Evolutionary conservation across 2,113 vertebrate genomes (phyloP).

Genomic region (Pyxicephalus adspersus): DNA sequence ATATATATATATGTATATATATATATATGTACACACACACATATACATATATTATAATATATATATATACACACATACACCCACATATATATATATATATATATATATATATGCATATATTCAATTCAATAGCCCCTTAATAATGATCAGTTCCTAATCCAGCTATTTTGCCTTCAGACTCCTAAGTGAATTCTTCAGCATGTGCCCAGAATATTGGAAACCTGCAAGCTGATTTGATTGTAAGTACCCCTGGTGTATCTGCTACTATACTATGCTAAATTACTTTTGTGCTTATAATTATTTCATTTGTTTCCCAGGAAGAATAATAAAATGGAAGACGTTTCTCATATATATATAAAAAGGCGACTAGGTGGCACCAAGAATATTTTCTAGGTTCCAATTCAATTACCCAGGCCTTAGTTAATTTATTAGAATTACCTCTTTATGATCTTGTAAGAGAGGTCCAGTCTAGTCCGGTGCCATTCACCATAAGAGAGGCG

Average conservation of each 20-base stretch:
- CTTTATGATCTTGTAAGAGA: neutral
- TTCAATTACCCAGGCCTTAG: neutral
- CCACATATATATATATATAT: no score
- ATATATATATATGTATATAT: no score
- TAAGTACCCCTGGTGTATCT: neutral
- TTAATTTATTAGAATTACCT: neutral
- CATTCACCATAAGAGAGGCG: neutral
- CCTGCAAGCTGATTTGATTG: neutral
- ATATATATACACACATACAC: no score
- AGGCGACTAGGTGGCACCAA: conserved; percentile 28
- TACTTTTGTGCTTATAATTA: neutral
- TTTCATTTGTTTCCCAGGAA: neutral
- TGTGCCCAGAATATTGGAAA: no score
- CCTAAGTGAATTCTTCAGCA: no score
- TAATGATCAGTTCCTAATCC: no score
- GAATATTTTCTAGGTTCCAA: neutral
- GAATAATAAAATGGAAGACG: neutral
- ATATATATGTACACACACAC: no score
- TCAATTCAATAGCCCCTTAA: no score
- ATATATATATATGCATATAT: no score
- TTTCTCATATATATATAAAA: neutral
- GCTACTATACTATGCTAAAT: neutral
- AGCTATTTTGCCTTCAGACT: no score
- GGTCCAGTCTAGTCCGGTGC: neutral
- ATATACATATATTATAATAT: no score